Evolutionary conservation across 2,113 vertebrate species (phyloP).

Genomic region (Syngnathoides biaculeatus): DNA sequence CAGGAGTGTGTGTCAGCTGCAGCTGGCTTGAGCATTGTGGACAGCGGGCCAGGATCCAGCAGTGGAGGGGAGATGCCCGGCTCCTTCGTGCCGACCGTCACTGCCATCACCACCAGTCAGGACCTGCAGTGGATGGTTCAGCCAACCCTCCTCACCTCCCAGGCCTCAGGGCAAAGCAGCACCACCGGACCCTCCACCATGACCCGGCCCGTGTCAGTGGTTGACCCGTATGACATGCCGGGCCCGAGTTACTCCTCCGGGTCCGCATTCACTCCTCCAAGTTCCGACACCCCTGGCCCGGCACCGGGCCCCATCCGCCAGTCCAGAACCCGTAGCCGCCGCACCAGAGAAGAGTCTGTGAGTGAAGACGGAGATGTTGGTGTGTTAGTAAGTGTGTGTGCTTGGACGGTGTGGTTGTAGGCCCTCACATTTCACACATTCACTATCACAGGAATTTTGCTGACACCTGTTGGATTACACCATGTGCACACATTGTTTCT

Average conservation of each 20-base stretch:
- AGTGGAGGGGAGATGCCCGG: constrained; percentile 87
- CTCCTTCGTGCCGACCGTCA: constrained; percentile 95
- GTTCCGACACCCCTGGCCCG: constrained; percentile 68
- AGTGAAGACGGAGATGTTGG: constrained; percentile 77
- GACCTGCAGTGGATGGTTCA: constrained; percentile 98
- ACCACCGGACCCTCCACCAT: constrained; percentile 69
- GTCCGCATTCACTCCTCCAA: constrained; percentile 69
- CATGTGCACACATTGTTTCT: background rate
- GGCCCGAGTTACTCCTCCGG: constrained; percentile 85
- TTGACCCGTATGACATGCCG: constrained; percentile 89
- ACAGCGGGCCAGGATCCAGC: constrained; percentile 60
- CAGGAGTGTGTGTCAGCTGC: constrained; percentile 75
- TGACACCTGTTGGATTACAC: background rate
- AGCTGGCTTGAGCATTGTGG: constrained; percentile 69
- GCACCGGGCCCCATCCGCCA: constrained; percentile 73
- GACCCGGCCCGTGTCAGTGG: constrained; percentile 72
- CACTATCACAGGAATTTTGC: background rate
- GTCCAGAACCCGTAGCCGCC: constrained; percentile 77
- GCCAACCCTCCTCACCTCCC: constrained; percentile 90
- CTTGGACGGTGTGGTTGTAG: constrained; percentile 46
- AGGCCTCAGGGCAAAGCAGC: constrained; percentile 83
- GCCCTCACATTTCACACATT: constrained; percentile 24
- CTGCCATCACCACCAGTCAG: constrained; percentile 95
- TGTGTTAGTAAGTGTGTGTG: constrained; percentile 72
- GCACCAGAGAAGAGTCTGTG: constrained; percentile 85